Evolutionary conservation across 37 sponge, comb jelly and placozoan species (phyloP).

Genomic region (Eunapius fragilis): DNA sequence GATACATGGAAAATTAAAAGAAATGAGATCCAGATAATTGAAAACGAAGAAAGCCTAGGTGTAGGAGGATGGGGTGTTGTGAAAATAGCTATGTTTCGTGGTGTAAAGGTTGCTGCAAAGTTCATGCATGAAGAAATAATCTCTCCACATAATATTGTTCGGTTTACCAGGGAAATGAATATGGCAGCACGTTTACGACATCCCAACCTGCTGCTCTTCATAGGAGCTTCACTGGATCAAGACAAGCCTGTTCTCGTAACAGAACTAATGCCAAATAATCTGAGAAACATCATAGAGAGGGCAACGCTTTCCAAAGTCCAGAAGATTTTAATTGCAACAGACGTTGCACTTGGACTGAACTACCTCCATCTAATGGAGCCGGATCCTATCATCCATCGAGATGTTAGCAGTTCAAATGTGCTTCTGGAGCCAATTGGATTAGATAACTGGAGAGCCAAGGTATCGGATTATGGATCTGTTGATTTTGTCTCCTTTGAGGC

Average conservation of each 20-base stretch:
- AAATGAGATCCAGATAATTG: conserved; percentile 34
- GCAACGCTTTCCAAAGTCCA: conserved; percentile 16
- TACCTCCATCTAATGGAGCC: conserved; percentile 67
- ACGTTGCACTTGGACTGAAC: conserved; percentile 55
- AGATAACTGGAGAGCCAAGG: conserved; percentile 51
- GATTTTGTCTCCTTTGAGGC: conserved; percentile 25
- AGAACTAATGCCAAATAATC: conserved; percentile 63
- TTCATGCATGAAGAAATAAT: conserved; percentile 47
- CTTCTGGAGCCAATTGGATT: conserved; percentile 31
- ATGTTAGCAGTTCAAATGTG: conserved; percentile 74
- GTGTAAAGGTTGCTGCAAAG: conserved; percentile 70
- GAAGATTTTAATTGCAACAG: conserved; percentile 8
- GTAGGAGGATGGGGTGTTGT: conserved; percentile 67
- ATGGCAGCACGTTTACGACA: conserved; percentile 66
- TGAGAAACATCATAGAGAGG: conserved; percentile 22
- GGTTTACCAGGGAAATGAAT: conserved; percentile 70
- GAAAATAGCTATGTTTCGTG: conserved; percentile 60
- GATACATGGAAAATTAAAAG: conserved; percentile 36
- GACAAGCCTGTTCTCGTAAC: conserved; percentile 49
- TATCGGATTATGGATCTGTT: conserved; percentile 76
- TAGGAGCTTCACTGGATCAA: conserved; percentile 49
- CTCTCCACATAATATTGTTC: conserved; percentile 32
- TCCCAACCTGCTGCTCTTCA: conserved; percentile 70
- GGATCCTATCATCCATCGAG: conserved; percentile 66
- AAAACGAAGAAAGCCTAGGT: conserved; percentile 29